Conservation (phyloP, 2,888 invertebrate species). For the Drosophila testacea region DNA sequence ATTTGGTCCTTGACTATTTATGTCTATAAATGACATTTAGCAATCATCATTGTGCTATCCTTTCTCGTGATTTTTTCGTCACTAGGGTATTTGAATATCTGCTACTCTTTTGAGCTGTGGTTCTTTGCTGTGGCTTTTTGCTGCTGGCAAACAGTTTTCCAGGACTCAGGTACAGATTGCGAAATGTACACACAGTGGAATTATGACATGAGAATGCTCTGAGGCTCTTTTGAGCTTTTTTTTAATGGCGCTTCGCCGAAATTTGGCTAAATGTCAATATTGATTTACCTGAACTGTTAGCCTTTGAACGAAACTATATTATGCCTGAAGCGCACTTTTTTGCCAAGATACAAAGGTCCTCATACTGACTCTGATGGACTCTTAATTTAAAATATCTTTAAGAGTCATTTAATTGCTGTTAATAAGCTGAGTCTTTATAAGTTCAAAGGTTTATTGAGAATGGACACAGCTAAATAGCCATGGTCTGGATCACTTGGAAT, state of each 20-base stretch:
- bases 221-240: constrained; percentile 5
- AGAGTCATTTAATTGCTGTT: not conserved
- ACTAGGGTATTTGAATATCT: not conserved
- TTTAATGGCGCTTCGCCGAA: constrained; percentile 9
- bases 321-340: not conserved
- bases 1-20: too few species aligned
- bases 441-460: too few species aligned
- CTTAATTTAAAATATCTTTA: not conserved
- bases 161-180: not conserved
- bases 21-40: too few species aligned
- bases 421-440: not conserved
- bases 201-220: constrained; percentile 15
- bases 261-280: constrained; percentile 16
- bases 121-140: not conserved
- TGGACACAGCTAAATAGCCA: too few species aligned
- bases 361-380: not conserved
- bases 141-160: constrained; percentile 1
- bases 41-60: too few species aligned
- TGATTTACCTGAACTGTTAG: constrained; percentile 14
- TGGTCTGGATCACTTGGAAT: too few species aligned
- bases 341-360: not conserved
- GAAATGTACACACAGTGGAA: constrained; percentile 13
- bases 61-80: too few species aligned
- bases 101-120: not conserved
- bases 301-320: not conserved